Evolutionary conservation across 2,797 vertebrate genomes (phyloP), one percentile per base, ranked within the genome.

Genomic region (Pygocentrus nattereri): DNA sequence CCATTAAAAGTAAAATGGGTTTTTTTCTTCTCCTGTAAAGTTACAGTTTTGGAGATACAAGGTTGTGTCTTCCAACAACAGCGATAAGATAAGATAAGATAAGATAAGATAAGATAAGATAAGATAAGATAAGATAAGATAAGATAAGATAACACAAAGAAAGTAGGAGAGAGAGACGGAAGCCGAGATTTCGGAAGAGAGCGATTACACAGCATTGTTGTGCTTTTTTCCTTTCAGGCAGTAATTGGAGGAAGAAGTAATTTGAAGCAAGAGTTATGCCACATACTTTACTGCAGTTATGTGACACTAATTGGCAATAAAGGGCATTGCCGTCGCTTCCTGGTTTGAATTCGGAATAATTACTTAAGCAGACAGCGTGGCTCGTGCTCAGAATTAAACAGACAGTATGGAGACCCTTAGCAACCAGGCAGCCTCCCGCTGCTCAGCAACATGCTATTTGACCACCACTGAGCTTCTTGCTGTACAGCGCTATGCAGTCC

Each of bases 281-380:
- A 49, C 61, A 78, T 72, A 71, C 61, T 85, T 85, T 74, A 61
- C 21, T 13, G 58, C 31, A 70, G 59, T 31, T 68, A 47, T 61
- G 56, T 82, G 80, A 86, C 49, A 79, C 77, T 84, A 84, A 88
- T 84, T 85, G 74, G 83, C 34, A 72, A 84, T 85, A 69, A 81
- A 81, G 71, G 54, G 76, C 71, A 76, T 74, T 79, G 64, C 64
- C 82, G 61, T 25, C 58, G 74, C 47, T 49, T 86, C 74, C 67
- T 25, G 61, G 56, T 83, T 84, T 82, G 82, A 82, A 82, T 73
- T 85, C 44, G 38, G 85, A 82, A 82, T 85, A 86, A 84, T 85
- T 84, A 84, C 79, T 82, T 80, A 86, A 83, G 82, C 67, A 82
- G 59, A 80, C 79, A 68, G 59, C 27, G 68, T 64, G 10, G 69